Evolutionary conservation across 2,797 vertebrate genomes (phyloP).

Genomic region (Emys orbicularis): DNA sequence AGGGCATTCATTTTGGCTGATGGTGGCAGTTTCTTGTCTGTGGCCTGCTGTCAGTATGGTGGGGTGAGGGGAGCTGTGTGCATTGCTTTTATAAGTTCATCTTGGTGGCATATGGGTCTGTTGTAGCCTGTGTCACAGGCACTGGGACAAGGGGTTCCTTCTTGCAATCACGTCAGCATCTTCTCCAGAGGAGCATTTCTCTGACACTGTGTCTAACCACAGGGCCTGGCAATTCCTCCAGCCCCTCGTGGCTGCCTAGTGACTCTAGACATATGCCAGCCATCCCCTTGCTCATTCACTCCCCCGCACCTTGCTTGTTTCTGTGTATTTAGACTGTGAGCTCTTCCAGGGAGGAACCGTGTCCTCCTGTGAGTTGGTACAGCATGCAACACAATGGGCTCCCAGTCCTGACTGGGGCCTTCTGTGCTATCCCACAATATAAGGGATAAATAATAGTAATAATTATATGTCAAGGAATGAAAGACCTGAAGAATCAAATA

Average conservation of each 20-base stretch:
- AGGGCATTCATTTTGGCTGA: background rate
- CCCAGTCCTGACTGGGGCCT: background rate
- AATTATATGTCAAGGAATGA: background rate
- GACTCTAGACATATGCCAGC: slow-evolving; percentile 9
- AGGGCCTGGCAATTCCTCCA: background rate
- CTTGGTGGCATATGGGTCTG: slow-evolving; percentile 30
- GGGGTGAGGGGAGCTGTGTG: background rate
- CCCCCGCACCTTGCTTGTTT: background rate
- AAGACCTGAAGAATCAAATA: background rate
- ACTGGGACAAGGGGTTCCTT: slow-evolving; percentile 8
- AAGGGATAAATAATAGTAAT: background rate
- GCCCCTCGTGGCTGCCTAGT: background rate
- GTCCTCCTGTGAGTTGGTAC: background rate
- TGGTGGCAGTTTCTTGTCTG: background rate
- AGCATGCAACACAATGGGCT: background rate
- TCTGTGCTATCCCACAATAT: background rate
- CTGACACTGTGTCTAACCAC: slow-evolving; percentile 40
- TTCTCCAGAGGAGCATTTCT: slow-evolving; percentile 7
- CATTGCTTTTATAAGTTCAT: background rate
- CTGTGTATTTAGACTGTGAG: rapidly evolving
- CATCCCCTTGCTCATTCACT: background rate
- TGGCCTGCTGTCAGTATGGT: background rate
- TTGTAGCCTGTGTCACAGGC: background rate
- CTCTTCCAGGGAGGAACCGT: background rate
- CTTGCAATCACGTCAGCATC: background rate